phyloP scores from a whole-genome alignment of 2,113 vertebrate species.

The Thamnaconus septentrionalis region DNA sequence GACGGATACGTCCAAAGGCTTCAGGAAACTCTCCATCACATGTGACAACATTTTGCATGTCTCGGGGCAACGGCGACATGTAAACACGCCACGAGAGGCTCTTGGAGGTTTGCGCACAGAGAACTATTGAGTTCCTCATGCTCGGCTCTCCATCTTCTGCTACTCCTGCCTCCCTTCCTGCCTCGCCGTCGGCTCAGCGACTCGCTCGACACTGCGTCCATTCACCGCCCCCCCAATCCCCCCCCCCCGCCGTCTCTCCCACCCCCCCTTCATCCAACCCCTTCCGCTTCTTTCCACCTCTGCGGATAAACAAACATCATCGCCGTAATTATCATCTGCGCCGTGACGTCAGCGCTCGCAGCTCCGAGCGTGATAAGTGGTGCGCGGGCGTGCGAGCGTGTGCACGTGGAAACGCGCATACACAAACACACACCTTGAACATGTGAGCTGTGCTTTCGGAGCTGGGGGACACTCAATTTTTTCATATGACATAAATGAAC shows the following conservation, averaged over 20 bases:
- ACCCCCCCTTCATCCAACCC: constrained; percentile 4
- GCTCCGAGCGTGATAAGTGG: constrained; percentile 10
- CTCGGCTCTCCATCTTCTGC: constrained; percentile 34
- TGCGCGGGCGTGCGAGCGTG: not conserved
- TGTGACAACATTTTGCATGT: no score
- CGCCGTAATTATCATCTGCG: constrained; percentile 62
- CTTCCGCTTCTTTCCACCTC: constrained; percentile 55
- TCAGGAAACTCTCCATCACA: no score
- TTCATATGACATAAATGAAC: not conserved
- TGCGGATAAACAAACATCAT: constrained; percentile 67
- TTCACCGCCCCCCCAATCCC: constrained; percentile 46
- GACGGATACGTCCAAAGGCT: no score
- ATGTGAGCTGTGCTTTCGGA: no score
- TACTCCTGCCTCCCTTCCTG: constrained; percentile 38
- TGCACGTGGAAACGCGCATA: constrained; percentile 30
- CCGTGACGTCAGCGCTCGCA: constrained; percentile 45
- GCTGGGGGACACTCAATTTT: not conserved
- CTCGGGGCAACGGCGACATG: constrained; percentile 52
- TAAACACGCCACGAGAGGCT: constrained; percentile 68
- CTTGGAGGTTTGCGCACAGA: constrained; percentile 51
- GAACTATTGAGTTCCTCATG: constrained; percentile 51
- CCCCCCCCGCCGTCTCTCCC: not conserved
- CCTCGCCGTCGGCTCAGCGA: constrained; percentile 10
- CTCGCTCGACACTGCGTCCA: constrained; percentile 48
- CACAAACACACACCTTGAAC: constrained; percentile 9